These are phyloP conservation scores for Drosophila jambulina DNA, from an alignment of 1,140 invertebrate genomes.

Conservation along the genomic window DNA sequence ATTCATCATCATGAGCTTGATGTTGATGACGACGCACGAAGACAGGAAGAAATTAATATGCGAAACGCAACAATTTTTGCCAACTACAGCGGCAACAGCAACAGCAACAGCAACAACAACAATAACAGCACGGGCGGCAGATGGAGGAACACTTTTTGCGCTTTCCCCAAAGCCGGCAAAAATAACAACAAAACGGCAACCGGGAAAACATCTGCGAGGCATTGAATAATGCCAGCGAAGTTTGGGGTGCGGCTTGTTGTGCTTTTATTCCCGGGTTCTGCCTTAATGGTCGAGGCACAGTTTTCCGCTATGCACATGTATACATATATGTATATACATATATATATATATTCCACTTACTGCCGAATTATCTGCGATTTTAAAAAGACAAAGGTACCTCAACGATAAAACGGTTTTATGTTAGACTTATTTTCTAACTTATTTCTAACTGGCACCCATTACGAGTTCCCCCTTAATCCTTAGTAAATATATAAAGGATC, in stretches of 20 bases:
- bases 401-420: neutral
- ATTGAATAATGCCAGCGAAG: constrained; percentile 67
- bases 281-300: constrained; percentile 26
- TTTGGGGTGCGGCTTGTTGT: constrained; percentile 61
- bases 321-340: too few relatives aligned
- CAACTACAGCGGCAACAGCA: constrained; percentile 61
- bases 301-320: neutral
- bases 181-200: constrained; percentile 54
- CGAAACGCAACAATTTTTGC: constrained; percentile 84
- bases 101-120: constrained; percentile 33
- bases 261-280: constrained; percentile 20
- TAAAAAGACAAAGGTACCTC: neutral
- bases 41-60: constrained; percentile 83
- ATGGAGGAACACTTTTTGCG: constrained; percentile 55
- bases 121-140: constrained; percentile 41
- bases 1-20: constrained; percentile 51
- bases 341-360: neutral
- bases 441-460: too few relatives aligned
- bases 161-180: constrained; percentile 69
- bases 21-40: constrained; percentile 61
- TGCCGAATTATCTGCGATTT: neutral
- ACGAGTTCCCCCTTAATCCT: neutral
- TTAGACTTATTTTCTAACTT: too few relatives aligned
- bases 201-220: constrained; percentile 60
- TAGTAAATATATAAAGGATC: neutral